These are phyloP conservation scores for Drosophila navojoa DNA, from an alignment of 1,140 invertebrate genomes.

Conservation along the genomic window DNA sequence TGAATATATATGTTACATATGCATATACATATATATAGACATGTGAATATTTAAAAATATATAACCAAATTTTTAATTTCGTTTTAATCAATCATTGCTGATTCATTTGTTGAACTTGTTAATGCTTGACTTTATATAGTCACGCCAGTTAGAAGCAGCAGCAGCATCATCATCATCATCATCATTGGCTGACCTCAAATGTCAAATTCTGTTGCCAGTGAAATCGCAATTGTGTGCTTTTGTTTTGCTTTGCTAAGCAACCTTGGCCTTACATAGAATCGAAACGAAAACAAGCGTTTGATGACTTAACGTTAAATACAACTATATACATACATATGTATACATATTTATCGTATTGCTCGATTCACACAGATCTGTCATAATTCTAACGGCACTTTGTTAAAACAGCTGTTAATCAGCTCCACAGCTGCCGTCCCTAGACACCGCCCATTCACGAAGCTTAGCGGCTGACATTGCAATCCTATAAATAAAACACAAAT, in stretches of 20 bases:
- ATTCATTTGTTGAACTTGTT: conserved; percentile 35
- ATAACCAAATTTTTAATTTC: conserved; percentile 13
- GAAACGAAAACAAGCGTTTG: conserved; percentile 25
- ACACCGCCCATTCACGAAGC: conserved; percentile 13
- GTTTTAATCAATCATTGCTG: conserved; percentile 28
- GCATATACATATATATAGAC: neutral
- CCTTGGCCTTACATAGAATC: conserved; percentile 71
- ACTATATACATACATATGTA: neutral
- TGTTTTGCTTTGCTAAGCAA: conserved; percentile 45
- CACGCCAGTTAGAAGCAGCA: conserved; percentile 48
- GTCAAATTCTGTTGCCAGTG: conserved; percentile 48
- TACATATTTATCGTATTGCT: conserved; percentile 18
- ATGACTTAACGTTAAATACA: conserved; percentile 17
- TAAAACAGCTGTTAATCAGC: conserved; percentile 42
- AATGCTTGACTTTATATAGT: conserved; percentile 67
- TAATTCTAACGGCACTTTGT: conserved; percentile 63
- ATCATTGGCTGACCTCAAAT: conserved; percentile 67
- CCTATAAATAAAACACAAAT: conserved; percentile 67
- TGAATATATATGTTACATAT: neutral
- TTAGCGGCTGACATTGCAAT: conserved; percentile 56
- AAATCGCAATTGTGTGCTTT: conserved; percentile 50
- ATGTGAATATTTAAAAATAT: conserved; percentile 9
- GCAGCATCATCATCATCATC: conserved; percentile 25
- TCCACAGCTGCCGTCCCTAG: conserved; percentile 40
- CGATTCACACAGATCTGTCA: conserved; percentile 43